Evolutionary conservation across 2,113 vertebrate species (phyloP).

Genomic region (Antechinus stuartii): DNA sequence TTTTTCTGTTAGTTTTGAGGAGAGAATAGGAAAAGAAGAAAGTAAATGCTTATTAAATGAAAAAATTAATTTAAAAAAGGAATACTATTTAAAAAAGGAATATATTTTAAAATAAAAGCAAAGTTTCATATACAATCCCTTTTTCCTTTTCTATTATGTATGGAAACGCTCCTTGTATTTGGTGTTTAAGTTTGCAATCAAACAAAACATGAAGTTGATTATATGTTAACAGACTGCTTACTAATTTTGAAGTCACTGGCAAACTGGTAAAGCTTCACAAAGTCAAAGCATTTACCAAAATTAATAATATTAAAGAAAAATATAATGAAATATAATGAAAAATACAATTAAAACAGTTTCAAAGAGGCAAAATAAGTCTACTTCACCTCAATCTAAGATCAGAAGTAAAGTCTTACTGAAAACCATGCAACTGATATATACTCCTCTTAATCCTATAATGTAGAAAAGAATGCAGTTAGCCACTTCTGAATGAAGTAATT

Average conservation of each 20-base stretch:
- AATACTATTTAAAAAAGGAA: too few relatives aligned
- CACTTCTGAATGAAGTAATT: neutral
- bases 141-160: neutral
- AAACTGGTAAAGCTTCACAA: neutral
- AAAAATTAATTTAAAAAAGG: too few relatives aligned
- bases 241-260: neutral
- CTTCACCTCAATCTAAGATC: neutral
- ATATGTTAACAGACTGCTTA: neutral
- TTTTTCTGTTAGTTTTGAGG: neutral
- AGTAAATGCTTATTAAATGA: neutral
- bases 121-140: neutral
- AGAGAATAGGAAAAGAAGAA: neutral
- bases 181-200: neutral
- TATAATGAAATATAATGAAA: neutral
- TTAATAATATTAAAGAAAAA: constrained; percentile 18
- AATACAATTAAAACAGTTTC: neutral
- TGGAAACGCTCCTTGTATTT: neutral
- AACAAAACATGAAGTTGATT: neutral
- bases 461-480: constrained; percentile 4
- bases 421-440: neutral
- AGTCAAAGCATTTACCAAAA: neutral
- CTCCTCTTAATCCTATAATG: neutral
- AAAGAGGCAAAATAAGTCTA: neutral
- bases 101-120: neutral
- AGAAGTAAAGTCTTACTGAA: neutral